phyloP scores from a whole-genome alignment of 2,888 invertebrate genomes.

The Leistus spinibarbis region DNA sequence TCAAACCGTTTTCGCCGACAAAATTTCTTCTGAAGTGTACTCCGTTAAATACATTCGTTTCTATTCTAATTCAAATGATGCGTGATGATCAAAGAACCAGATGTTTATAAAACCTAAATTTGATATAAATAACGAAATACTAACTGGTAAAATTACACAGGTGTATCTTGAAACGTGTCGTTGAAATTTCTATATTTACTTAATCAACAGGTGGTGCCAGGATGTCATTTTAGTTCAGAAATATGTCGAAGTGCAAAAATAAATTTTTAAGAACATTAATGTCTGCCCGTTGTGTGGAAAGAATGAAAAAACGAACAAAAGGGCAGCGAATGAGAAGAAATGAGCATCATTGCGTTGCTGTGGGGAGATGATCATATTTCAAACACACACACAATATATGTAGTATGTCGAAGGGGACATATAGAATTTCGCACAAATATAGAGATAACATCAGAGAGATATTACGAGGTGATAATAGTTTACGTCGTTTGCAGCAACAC shows the following conservation, averaged over 20 bases:
- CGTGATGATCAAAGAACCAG: not conserved
- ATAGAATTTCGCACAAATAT: not conserved
- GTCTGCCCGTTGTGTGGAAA: not conserved
- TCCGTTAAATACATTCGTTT: no score
- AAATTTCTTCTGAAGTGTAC: no score
- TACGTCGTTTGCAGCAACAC: not conserved
- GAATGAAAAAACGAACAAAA: not conserved
- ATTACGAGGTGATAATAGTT: not conserved
- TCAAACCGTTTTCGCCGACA: no score
- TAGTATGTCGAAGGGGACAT: not conserved
- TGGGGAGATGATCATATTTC: not conserved
- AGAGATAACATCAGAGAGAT: not conserved
- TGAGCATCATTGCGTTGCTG: not conserved
- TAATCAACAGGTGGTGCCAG: not conserved
- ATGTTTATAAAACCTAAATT: not conserved
- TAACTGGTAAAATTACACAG: not conserved
- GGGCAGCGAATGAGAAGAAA: not conserved
- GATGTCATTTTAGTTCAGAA: not conserved
- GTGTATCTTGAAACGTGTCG: not conserved
- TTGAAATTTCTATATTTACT: not conserved
- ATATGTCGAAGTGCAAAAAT: not conserved
- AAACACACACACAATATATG: not conserved
- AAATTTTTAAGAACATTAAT: not conserved
- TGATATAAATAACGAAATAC: not conserved
- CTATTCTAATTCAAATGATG: no score